These are phyloP conservation scores for Monochamus alternatus DNA, from an alignment of 2,888 invertebrate species.

Conservation along the genomic window DNA sequence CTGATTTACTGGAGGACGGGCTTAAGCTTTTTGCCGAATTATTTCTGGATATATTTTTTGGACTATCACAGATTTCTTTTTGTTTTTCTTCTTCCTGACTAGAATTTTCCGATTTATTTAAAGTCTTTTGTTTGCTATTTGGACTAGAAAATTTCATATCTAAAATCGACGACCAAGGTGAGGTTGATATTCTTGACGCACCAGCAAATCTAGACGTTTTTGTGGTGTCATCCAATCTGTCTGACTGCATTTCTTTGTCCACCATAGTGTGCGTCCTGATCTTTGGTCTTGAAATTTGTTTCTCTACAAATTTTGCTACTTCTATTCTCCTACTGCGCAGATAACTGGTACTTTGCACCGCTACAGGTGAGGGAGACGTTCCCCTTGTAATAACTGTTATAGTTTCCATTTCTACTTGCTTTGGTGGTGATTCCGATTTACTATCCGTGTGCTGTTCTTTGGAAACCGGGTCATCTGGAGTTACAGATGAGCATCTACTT, in stretches of 20 bases:
- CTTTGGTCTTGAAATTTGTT: conserved; percentile 77
- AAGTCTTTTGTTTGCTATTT: conserved; percentile 62
- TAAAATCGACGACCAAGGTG: conserved; percentile 79
- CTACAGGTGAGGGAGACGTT: conserved; percentile 83
- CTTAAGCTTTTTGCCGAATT: conserved; percentile 71
- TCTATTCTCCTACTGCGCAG: conserved; percentile 81
- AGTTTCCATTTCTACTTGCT: conserved; percentile 68
- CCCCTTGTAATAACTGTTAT: conserved; percentile 81
- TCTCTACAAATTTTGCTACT: conserved; percentile 82
- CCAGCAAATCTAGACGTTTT: conserved; percentile 79
- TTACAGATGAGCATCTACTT: conserved; percentile 65
- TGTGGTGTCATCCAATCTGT: conserved; percentile 80
- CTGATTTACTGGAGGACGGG: conserved; percentile 60
- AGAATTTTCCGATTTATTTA: conserved; percentile 61
- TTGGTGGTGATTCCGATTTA: conserved; percentile 54
- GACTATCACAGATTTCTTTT: conserved; percentile 65
- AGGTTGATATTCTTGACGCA: conserved; percentile 72
- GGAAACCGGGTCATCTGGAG: conserved; percentile 58
- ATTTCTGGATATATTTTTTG: conserved; percentile 68
- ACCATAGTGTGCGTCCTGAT: conserved; percentile 73
- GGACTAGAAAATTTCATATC: conserved; percentile 71
- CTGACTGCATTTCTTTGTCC: conserved; percentile 85
- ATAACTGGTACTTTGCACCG: conserved; percentile 73
- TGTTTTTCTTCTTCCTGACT: conserved; percentile 67
- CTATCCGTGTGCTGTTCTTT: conserved; percentile 36